Evolutionary conservation across 2,113 vertebrate species (phyloP).

Genomic region (Pristiophorus japonicus): DNA sequence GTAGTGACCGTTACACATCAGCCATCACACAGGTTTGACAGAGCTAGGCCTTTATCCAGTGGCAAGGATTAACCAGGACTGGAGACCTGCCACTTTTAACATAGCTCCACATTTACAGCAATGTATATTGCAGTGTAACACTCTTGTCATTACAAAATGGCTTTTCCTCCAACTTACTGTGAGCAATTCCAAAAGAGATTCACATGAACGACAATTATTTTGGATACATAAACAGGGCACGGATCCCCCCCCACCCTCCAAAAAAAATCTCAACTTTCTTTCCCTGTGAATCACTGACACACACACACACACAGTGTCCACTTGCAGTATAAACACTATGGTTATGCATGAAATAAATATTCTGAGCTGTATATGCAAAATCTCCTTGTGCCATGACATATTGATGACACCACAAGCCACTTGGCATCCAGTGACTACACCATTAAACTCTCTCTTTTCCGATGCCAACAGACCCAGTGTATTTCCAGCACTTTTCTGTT

Average conservation of each 20-base stretch:
- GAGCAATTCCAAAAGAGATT: neutral
- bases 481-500: neutral
- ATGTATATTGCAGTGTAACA: neutral
- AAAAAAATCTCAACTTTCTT: neutral
- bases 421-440: neutral
- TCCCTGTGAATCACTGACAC: neutral
- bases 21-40: too few species aligned
- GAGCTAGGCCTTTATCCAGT: too few species aligned
- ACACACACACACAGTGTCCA: neutral
- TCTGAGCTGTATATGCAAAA: neutral
- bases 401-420: neutral
- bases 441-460: neutral
- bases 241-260: neutral
- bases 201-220: neutral
- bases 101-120: neutral
- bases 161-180: neutral
- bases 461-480: neutral
- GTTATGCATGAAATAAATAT: neutral
- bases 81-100: too few species aligned
- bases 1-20: too few species aligned
- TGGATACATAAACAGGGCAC: neutral
- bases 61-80: too few species aligned
- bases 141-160: neutral
- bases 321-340: neutral
- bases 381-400: neutral